Evolutionary conservation across 2,797 vertebrate genomes (phyloP).

Genomic region (Carcharodon carcharias): DNA sequence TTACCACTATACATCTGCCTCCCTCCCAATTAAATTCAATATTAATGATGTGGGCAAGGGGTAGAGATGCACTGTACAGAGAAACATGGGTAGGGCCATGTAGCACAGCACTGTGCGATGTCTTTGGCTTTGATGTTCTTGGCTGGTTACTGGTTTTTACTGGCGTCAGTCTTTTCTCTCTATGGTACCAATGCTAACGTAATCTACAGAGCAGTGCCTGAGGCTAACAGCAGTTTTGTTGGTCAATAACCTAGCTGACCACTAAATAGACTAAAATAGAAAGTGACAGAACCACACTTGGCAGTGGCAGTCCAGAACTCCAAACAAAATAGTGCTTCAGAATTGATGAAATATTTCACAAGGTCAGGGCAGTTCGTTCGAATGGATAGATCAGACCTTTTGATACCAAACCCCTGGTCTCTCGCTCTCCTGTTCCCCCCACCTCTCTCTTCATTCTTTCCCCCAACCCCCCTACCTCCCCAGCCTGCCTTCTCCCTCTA

Average conservation of each 20-base stretch:
- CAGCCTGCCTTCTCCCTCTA: too few relatives aligned
- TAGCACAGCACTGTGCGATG: neutral
- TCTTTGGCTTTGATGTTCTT: neutral
- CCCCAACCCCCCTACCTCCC: too few relatives aligned
- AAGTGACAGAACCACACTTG: neutral
- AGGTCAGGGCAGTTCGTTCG: conserved; percentile 4
- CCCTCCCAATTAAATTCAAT: too few relatives aligned
- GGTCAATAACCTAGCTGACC: neutral
- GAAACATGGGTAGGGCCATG: neutral
- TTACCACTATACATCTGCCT: too few relatives aligned
- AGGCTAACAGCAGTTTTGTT: neutral
- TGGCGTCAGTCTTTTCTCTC: neutral
- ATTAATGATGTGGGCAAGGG: neutral
- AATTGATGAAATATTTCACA: neutral
- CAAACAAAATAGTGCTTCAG: neutral
- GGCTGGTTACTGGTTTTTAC: neutral
- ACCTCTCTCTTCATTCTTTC: too few relatives aligned
- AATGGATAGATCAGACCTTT: neutral
- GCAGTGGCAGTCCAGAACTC: neutral
- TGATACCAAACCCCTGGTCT: neutral
- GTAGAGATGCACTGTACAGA: neutral
- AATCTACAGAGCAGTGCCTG: neutral
- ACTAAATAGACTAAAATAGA: neutral
- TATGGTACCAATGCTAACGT: too few relatives aligned
- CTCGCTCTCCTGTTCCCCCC: too few relatives aligned